Evolutionary conservation across 2,113 vertebrate genomes (phyloP).

Genomic region (Trochalopteron elliotii): DNA sequence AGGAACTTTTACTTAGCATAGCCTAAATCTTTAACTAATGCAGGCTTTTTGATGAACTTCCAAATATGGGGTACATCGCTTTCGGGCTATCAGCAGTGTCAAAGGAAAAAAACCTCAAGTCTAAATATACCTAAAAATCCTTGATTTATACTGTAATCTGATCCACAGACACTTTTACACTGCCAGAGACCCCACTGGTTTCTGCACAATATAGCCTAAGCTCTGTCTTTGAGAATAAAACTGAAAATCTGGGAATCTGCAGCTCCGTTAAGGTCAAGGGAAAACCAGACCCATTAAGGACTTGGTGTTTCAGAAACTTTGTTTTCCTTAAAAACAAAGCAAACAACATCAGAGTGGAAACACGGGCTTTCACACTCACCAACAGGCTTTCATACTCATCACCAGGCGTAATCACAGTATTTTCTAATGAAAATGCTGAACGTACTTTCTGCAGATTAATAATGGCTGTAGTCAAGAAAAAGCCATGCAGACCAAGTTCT

Average conservation of each 20-base stretch:
- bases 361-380: neutral
- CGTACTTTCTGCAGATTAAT: neutral
- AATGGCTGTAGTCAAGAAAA: neutral
- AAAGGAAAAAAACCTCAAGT: neutral
- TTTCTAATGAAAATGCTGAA: neutral
- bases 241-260: neutral
- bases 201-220: neutral
- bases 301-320: neutral
- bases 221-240: neutral
- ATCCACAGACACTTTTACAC: neutral
- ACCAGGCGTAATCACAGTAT: neutral
- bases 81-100: neutral
- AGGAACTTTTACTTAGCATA: neutral
- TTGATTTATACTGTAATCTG: neutral
- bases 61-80: neutral
- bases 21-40: neutral
- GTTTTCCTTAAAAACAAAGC: neutral
- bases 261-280: neutral
- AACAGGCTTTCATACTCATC: neutral
- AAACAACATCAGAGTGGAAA: constrained; percentile 6
- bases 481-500: neutral
- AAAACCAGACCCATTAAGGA: neutral
- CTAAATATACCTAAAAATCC: neutral
- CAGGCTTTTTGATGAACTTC: neutral
- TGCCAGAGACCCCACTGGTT: neutral